Evolutionary conservation across 2,797 vertebrate genomes (phyloP).

Genomic region (Oryzias dopingdopingensis): DNA sequence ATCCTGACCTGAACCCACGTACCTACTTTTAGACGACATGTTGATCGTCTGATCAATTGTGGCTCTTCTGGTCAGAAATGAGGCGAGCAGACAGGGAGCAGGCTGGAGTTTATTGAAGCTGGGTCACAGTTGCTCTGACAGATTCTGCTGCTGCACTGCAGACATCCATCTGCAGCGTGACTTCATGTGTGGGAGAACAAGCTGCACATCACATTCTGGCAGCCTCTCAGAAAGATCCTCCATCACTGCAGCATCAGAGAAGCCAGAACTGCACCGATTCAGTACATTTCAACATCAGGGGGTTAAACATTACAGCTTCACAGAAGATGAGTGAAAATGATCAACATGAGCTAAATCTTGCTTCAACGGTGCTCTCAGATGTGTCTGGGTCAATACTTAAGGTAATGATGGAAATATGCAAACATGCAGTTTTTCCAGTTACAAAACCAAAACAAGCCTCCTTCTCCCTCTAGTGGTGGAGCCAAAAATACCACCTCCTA

Average conservation of each 20-base stretch:
- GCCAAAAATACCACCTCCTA: background rate
- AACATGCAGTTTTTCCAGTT: background rate
- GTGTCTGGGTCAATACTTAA: constrained; percentile 50
- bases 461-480: constrained; percentile 48
- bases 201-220: constrained; percentile 5
- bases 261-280: constrained; percentile 27
- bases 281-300: constrained; percentile 7
- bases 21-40: too few species aligned
- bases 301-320: constrained; percentile 5
- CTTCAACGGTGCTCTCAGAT: constrained; percentile 3
- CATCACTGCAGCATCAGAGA: constrained; percentile 31
- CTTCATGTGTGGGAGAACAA: background rate
- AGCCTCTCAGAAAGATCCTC: background rate
- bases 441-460: constrained; percentile 5
- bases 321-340: constrained; percentile 11
- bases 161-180: constrained; percentile 31
- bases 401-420: constrained; percentile 16
- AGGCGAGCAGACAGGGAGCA: constrained; percentile 9
- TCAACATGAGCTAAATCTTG: constrained; percentile 26
- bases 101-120: constrained; percentile 55
- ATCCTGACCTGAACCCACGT: too few species aligned
- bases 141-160: constrained; percentile 26
- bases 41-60: too few species aligned
- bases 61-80: constrained; percentile 4
- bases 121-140: constrained; percentile 20